phyloP scores from a whole-genome alignment of 1,140 invertebrate species.

The Hycleus phaleratus region DNA sequence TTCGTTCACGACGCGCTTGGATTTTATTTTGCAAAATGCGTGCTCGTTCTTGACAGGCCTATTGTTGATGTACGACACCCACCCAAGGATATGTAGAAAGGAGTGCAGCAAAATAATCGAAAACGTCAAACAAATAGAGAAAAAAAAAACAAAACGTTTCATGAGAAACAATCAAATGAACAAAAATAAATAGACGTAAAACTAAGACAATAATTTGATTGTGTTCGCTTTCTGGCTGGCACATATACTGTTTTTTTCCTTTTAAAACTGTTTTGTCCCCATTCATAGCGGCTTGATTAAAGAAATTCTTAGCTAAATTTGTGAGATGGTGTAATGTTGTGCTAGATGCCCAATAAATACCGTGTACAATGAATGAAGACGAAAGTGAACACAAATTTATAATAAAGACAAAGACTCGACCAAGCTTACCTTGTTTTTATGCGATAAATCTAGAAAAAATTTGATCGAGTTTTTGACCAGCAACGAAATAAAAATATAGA shows the following conservation, averaged over 20 bases:
- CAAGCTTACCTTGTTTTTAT: too few relatives aligned
- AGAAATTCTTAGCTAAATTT: too few relatives aligned
- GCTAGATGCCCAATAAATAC: slow-evolving; percentile 1
- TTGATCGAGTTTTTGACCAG: too few relatives aligned
- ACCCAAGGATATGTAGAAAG: slow-evolving; percentile 31
- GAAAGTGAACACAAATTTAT: slow-evolving; percentile 31
- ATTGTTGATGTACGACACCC: slow-evolving; percentile 18
- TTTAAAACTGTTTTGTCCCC: too few relatives aligned
- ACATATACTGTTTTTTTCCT: slow-evolving; percentile 12
- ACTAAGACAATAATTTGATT: slow-evolving; percentile 18
- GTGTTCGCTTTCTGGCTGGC: slow-evolving; percentile 35
- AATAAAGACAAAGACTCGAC: slow-evolving; percentile 17
- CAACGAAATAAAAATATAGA: too few relatives aligned
- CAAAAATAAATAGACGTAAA: slow-evolving; percentile 22
- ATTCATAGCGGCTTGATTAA: too few relatives aligned
- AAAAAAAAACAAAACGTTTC: slow-evolving; percentile 46
- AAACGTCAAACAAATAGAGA: slow-evolving; percentile 40
- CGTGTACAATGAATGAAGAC: slow-evolving; percentile 9
- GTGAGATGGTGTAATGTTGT: slow-evolving; percentile 14
- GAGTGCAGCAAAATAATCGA: slow-evolving; percentile 55
- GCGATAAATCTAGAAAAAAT: too few relatives aligned
- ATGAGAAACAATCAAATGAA: slow-evolving; percentile 28
- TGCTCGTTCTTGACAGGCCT: slow-evolving; percentile 78
- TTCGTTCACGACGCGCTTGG: slow-evolving; percentile 74
- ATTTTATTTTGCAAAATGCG: slow-evolving; percentile 83